A percentile compares a stretch with the other conserved stretches of the same genome.
phyloP scores from a whole-genome alignment of 1,140 invertebrate genomes.

The Asobara japonica region DNA sequence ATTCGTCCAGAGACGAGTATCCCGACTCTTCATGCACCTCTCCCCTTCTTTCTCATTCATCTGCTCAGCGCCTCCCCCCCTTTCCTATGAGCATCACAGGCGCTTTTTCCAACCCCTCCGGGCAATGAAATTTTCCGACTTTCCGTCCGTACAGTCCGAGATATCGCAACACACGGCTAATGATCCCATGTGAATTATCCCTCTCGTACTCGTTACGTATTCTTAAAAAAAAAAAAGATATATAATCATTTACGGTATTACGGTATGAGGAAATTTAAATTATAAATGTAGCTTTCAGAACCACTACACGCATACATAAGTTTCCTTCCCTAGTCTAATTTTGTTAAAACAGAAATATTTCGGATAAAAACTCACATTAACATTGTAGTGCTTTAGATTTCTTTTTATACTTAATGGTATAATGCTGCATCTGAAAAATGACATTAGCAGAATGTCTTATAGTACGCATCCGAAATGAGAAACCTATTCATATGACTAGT shows the following conservation, averaged over 20 bases:
- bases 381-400: no score
- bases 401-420: no score
- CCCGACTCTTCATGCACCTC: conserved; percentile 14
- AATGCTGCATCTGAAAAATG: no score
- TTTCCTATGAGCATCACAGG: background rate
- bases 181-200: conserved; percentile 19
- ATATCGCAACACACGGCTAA: conserved; percentile 36
- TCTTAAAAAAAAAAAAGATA: conserved; percentile 17
- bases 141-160: conserved; percentile 31
- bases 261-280: conserved; percentile 8
- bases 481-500: no score
- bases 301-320: background rate
- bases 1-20: conserved; percentile 35
- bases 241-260: conserved; percentile 9
- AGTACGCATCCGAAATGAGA: no score
- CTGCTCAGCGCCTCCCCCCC: background rate
- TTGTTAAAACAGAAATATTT: background rate
- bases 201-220: conserved; percentile 10
- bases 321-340: background rate
- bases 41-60: conserved; percentile 36
- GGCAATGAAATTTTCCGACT: conserved; percentile 56
- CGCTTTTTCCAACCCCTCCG: conserved; percentile 27
- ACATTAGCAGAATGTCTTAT: no score
- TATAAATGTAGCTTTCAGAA: conserved; percentile 4
- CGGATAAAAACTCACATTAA: background rate